Conservation (phyloP, 2,888 invertebrate genomes). For the Erebia ligea region DNA sequence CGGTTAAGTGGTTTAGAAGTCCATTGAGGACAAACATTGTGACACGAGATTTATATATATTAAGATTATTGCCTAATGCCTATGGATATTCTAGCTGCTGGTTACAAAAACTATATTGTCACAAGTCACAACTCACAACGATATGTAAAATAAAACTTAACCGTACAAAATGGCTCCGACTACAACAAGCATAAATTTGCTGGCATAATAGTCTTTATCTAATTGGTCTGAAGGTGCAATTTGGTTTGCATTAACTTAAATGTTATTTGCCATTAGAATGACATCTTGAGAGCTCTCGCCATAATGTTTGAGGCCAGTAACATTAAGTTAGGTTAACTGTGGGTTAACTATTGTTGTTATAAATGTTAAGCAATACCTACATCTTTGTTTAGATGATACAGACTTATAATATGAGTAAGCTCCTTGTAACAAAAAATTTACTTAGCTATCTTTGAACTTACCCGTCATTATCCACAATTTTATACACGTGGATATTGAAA, state of each 20-base stretch:
- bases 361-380: constrained; percentile 3
- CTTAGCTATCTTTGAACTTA: too few relatives aligned
- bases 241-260: background rate
- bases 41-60: too few relatives aligned
- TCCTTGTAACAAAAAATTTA: too few relatives aligned
- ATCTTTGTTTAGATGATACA: background rate
- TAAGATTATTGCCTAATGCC: too few relatives aligned
- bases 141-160: constrained; percentile 24
- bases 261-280: constrained; percentile 36
- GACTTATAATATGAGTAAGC: background rate
- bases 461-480: too few relatives aligned
- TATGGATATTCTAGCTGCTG: constrained; percentile 1
- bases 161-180: constrained; percentile 26
- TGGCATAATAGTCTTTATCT: background rate
- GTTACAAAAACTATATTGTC: constrained; percentile 22
- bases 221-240: background rate
- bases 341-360: constrained; percentile 14
- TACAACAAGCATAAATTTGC: background rate
- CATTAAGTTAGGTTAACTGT: constrained; percentile 32
- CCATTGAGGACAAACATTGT: too few relatives aligned
- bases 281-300: constrained; percentile 44
- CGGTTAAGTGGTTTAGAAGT: too few relatives aligned
- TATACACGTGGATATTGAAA: too few relatives aligned
- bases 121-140: background rate
- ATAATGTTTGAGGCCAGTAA: constrained; percentile 42